Evolutionary conservation across 2,113 vertebrate species (phyloP).

Genomic region (Cololabis saira): DNA sequence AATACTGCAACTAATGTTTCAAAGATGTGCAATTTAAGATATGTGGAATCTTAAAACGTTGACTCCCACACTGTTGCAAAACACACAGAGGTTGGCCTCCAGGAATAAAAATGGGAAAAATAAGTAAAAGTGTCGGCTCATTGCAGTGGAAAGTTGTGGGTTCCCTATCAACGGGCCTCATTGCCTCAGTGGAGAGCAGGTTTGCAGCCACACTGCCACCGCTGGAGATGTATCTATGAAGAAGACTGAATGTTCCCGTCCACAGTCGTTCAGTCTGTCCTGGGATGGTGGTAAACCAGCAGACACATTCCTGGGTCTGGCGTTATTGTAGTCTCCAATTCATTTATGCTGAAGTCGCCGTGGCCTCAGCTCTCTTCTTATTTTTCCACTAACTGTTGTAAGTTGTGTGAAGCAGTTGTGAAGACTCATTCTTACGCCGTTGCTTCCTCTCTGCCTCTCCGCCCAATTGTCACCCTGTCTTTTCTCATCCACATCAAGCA

Average conservation of each 20-base stretch:
- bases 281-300: slow-evolving; percentile 42
- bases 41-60: too few species aligned
- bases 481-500: slow-evolving; percentile 43
- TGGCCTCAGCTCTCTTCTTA: slow-evolving; percentile 19
- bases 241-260: slow-evolving; percentile 20
- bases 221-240: slow-evolving; percentile 9
- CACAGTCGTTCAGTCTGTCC: slow-evolving; percentile 12
- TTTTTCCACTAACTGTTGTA: slow-evolving; percentile 38
- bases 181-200: slow-evolving; percentile 28
- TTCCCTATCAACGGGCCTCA: slow-evolving; percentile 42
- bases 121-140: not conserved
- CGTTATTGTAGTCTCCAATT: slow-evolving; percentile 60
- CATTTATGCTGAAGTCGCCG: slow-evolving; percentile 39
- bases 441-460: not conserved
- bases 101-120: slow-evolving; percentile 1
- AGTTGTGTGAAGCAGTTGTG: slow-evolving; percentile 30
- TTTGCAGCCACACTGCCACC: slow-evolving; percentile 60
- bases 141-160: slow-evolving; percentile 11
- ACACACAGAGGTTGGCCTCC: not conserved
- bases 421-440: slow-evolving; percentile 33
- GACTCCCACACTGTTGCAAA: not conserved
- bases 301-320: slow-evolving; percentile 59
- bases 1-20: too few species aligned
- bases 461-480: slow-evolving; percentile 24
- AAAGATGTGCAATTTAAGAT: too few species aligned